These are phyloP conservation scores for Anodontia alba DNA, from an alignment of 2,888 invertebrate genomes.

Conservation along the genomic window DNA sequence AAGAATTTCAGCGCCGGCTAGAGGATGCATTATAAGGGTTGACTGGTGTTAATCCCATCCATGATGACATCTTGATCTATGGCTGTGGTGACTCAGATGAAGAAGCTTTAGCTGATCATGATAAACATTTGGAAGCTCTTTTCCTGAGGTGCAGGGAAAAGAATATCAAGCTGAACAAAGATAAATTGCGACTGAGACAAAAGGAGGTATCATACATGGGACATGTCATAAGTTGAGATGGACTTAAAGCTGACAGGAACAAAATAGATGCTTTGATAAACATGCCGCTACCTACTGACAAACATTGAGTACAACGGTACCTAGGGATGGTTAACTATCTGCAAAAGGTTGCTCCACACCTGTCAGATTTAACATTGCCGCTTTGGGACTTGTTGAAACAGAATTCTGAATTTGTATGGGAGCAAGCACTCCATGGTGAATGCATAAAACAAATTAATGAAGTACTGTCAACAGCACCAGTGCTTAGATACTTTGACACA, in stretches of 20 bases:
- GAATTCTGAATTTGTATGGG: constrained; percentile 33
- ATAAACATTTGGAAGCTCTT: constrained; percentile 38
- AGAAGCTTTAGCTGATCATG: constrained; percentile 45
- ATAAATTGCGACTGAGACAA: constrained; percentile 45
- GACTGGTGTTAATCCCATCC: constrained; percentile 42
- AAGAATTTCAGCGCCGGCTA: constrained; percentile 52
- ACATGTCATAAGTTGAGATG: constrained; percentile 48
- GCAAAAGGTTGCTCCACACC: constrained; percentile 29
- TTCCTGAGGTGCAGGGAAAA: constrained; percentile 36
- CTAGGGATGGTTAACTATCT: constrained; percentile 41
- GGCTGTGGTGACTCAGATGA: constrained; percentile 36
- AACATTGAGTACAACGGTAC: constrained; percentile 28
- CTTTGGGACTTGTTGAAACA: constrained; percentile 30
- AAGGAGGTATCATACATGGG: constrained; percentile 54
- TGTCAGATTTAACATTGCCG: constrained; percentile 33
- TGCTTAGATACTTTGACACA: constrained; percentile 37
- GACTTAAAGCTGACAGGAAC: constrained; percentile 49
- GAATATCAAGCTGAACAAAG: constrained; percentile 55
- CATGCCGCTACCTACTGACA: constrained; percentile 46
- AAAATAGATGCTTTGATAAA: constrained; percentile 52
- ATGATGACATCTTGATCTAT: constrained; percentile 59
- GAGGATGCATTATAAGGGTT: constrained; percentile 47
- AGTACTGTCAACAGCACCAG: constrained; percentile 25
- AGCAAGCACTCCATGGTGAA: constrained; percentile 1
- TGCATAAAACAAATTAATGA: constrained; percentile 24